Base-by-base conservation (phyloP, 1,140 invertebrate genomes). In the Drosophila mojavensis region DNA sequence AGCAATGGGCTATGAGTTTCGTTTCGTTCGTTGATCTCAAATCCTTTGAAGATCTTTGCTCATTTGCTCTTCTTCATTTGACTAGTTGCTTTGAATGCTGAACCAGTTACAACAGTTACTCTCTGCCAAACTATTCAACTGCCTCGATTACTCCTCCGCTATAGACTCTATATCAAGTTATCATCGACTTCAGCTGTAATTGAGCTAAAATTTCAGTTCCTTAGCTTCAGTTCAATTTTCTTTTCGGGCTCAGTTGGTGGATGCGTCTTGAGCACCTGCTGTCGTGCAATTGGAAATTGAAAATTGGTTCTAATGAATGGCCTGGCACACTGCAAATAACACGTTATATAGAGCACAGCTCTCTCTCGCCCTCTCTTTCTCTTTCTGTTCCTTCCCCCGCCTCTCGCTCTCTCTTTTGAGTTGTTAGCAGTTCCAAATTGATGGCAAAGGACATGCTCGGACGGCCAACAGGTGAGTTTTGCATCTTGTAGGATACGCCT, bases 221-320 rank as follows among this genome's bases (percentile, higher is more conserved):
- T 39, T 20, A 60, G 15, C 11, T 60, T 41, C 45, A 50, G 24
- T 15, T 28, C 9, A 66, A 58, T 50, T 50, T 4, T 55, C 5
- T 20, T 36, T 5, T 33, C 33, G 28, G 15, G 30, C 33, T 41
- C 41, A 43, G 58, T 20, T 43, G 11, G 9, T 45, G 26, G 43
- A 15, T 54, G 39, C 75, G 79, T 79, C 75, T 61, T 81, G 73
- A 73, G 45, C 82, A 86, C 82, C 82, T 86, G 82, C 70, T 64
- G 53, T 45, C 39, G 43, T 13, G 15, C n/a, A 10, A 15, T 41
- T 47, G 6, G 36, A 33, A 15, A 13, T 62, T 26, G 7, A 20
- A 51, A 41, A 59, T 36, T 54, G 36, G 43, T 10, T 63, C 45
- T 67, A 79, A 78, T 72, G 66, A 82, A 63, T 65, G 75, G 72